phyloP scores from a whole-genome alignment of 2,113 vertebrate species.

The Cynoglossus semilaevis region DNA sequence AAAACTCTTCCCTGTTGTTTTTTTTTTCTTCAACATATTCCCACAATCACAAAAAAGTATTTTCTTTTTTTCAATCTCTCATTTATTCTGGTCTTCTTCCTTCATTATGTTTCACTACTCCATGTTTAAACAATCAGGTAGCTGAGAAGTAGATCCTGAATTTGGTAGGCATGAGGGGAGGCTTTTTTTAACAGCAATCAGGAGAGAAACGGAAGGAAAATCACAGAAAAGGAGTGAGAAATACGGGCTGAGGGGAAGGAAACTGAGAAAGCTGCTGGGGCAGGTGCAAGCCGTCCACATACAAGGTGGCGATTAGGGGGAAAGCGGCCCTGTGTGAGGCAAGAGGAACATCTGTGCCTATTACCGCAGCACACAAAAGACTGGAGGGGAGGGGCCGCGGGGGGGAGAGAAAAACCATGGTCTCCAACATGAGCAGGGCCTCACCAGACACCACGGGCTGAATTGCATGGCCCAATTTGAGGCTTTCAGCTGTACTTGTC shows the following conservation, averaged over 20 bases:
- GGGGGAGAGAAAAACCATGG: constrained; percentile 38
- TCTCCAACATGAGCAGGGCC: constrained; percentile 71
- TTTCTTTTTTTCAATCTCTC: constrained; percentile 42
- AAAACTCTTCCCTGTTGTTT: no score
- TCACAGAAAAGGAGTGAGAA: constrained; percentile 12
- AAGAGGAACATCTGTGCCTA: constrained; percentile 80
- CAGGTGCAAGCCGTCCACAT: constrained; percentile 77
- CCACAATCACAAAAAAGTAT: constrained; percentile 22
- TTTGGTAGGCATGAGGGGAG: constrained; percentile 44
- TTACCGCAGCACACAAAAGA: constrained; percentile 77
- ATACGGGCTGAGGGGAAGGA: constrained; percentile 4
- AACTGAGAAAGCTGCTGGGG: constrained; percentile 59
- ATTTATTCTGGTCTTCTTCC: constrained; percentile 23
- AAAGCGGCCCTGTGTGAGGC: constrained; percentile 75
- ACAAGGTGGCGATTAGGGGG: constrained; percentile 79
- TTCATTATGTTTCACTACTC: constrained; percentile 31
- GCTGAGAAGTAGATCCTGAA: constrained; percentile 44
- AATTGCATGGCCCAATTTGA: constrained; percentile 77
- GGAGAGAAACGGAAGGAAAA: constrained; percentile 27
- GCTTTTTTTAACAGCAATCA: constrained; percentile 26
- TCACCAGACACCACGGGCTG: constrained; percentile 74
- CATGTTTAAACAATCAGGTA: constrained; percentile 60
- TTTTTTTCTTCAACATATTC: constrained; percentile 40
- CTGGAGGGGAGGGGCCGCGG: constrained; percentile 16
- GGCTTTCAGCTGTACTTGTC: constrained; percentile 70